A percentile compares a stretch with the other conserved stretches of the same genome.
Evolutionary conservation across 1,140 invertebrate species (phyloP).

Genomic region (Sinonovacula constricta): DNA sequence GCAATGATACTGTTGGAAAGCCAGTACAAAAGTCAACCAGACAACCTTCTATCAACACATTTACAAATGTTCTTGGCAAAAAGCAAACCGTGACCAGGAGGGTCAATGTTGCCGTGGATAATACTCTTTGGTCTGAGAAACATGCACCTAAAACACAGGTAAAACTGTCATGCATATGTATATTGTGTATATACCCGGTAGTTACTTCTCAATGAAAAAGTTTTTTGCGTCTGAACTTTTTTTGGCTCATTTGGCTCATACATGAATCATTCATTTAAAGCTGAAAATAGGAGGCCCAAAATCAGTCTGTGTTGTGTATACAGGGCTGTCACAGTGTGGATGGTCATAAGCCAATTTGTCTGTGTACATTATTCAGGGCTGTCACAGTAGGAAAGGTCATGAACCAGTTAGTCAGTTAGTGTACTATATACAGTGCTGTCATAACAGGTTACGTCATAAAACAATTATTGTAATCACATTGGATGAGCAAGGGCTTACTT

Average conservation of each 20-base stretch:
- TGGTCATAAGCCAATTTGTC: no score
- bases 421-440: no score
- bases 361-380: no score
- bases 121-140: slow-evolving; percentile 68
- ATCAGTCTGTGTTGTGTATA: no score
- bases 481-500: no score
- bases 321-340: no score
- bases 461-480: no score
- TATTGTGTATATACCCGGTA: not conserved
- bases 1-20: not conserved
- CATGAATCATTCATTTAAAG: not conserved
- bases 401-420: no score
- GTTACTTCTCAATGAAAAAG: not conserved
- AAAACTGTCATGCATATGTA: no score
- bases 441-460: no score
- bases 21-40: not conserved
- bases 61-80: not conserved
- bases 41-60: not conserved
- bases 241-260: not conserved
- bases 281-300: no score
- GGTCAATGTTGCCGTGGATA: slow-evolving; percentile 45
- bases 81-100: slow-evolving; percentile 29
- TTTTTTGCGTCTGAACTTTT: not conserved
- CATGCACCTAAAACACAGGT: slow-evolving; percentile 65
- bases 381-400: no score